Percentiles rank a stretch among this genome's conserved stretches.
These are phyloP conservation scores for Scylla paramamosain DNA, from an alignment of 1,140 invertebrate genomes.

Conservation along the genomic window DNA sequence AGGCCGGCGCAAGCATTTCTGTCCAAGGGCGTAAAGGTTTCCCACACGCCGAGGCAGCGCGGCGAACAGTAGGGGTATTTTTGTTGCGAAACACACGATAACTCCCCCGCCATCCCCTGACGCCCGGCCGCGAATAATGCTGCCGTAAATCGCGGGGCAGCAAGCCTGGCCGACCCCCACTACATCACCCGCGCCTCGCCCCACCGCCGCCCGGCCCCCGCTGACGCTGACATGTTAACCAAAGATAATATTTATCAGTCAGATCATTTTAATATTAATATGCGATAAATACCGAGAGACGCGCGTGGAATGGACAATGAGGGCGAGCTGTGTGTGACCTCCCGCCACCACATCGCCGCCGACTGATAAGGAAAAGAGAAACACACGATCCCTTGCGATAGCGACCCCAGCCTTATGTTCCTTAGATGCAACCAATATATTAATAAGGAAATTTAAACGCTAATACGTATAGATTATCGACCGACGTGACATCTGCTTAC, in stretches of 20 bases:
- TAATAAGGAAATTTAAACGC: slow-evolving; percentile 17
- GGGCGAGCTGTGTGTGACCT: not conserved
- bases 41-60: not conserved
- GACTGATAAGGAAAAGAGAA: slow-evolving; percentile 21
- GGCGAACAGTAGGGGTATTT: not conserved
- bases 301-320: slow-evolving; percentile 37
- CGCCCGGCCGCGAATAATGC: slow-evolving; percentile 14
- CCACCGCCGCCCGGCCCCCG: not conserved
- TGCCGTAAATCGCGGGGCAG: not conserved
- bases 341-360: not conserved
- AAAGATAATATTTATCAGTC: slow-evolving; percentile 49
- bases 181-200: not conserved
- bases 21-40: not conserved
- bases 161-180: not conserved
- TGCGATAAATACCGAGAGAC: slow-evolving; percentile 46
- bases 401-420: not conserved
- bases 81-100: not conserved
- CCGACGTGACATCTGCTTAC: not conserved
- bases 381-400: slow-evolving; percentile 3
- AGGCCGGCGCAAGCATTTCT: not conserved
- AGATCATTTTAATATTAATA: slow-evolving; percentile 68
- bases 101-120: not conserved
- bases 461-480: slow-evolving; percentile 30
- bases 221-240: slow-evolving; percentile 60
- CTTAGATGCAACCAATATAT: not conserved